phyloP scores from a whole-genome alignment of 2,888 invertebrate species.

The Aromia moschata region DNA sequence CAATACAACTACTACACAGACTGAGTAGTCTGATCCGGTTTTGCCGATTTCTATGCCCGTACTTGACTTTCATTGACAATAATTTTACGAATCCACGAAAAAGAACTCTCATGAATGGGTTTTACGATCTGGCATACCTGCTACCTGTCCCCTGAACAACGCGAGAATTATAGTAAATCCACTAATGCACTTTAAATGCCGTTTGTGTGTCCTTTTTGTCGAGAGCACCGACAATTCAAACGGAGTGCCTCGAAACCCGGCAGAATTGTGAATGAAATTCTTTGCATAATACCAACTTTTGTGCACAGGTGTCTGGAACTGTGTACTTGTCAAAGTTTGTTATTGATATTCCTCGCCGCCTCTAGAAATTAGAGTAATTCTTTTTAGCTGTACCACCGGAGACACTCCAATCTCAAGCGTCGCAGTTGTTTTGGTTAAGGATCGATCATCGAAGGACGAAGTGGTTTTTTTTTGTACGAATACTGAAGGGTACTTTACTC shows the following conservation, averaged over 20 bases:
- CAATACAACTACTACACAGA: constrained; percentile 23
- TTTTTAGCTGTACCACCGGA: too few relatives aligned
- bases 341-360: not conserved
- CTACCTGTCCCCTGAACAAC: constrained; percentile 35
- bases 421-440: too few relatives aligned
- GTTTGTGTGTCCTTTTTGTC: constrained; percentile 8
- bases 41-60: constrained; percentile 43
- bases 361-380: not conserved
- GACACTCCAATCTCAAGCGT: too few relatives aligned
- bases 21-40: constrained; percentile 25
- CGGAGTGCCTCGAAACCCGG: not conserved
- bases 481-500: too few relatives aligned
- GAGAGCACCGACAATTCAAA: not conserved
- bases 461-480: too few relatives aligned
- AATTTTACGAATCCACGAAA: constrained; percentile 39
- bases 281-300: constrained; percentile 25
- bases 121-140: constrained; percentile 27
- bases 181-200: constrained; percentile 17
- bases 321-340: constrained; percentile 1
- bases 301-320: constrained; percentile 21
- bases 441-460: too few relatives aligned
- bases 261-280: constrained; percentile 9
- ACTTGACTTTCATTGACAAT: constrained; percentile 43
- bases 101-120: constrained; percentile 40
- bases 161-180: constrained; percentile 32